Evolutionary conservation across 1,140 invertebrate genomes (phyloP), one percentile per base, ranked within the genome.

Genomic region (Drosophila sturtevanti): DNA sequence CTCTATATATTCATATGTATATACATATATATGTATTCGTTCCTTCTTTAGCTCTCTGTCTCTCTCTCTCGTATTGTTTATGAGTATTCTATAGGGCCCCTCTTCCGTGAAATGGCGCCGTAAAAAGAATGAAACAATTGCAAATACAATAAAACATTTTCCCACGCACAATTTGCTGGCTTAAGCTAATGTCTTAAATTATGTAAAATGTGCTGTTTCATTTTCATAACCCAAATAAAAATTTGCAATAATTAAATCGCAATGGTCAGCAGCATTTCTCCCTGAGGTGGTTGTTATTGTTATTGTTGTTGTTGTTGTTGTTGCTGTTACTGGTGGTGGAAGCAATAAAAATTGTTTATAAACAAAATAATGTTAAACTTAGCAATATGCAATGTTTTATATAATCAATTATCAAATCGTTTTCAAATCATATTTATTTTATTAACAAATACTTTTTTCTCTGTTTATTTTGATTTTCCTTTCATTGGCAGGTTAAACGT

Each of bases 401-500:
- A 81, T 86, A 86, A 78, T 68, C 11, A 38, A 0, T 12, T 12
- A 38, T 27, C 41, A 11, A 48, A 60, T 6, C 44, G 41, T 22
- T 27, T 41, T 54, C 9, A 34, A 67, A 48, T 41, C 38, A 44
- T 24, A 52, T 12, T 38, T 34, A 27, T 16, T 61, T 21, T 48
- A 41, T 62, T 55, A 38, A 61, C 70, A 22, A 51, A 51, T 52
- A 59, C 38, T 22, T 67, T 24, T 75, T 59, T 65, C 27, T 35
- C 54, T 69, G 12, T 51, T 34, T 44, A 24, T 64, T n/a, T n/a
- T 74, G 14, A 70, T 58, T 73, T 38, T 18, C 54, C n/a, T n/a
- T 63, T 89, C 85, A 18, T 77, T 93, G 92, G 24, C 85, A 93
- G 93, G 93, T 93, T 85, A 93, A 93, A 92, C 91, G 93, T 89